phyloP scores from a whole-genome alignment of 2,113 vertebrate species.

The Manacus vitellinus region DNA sequence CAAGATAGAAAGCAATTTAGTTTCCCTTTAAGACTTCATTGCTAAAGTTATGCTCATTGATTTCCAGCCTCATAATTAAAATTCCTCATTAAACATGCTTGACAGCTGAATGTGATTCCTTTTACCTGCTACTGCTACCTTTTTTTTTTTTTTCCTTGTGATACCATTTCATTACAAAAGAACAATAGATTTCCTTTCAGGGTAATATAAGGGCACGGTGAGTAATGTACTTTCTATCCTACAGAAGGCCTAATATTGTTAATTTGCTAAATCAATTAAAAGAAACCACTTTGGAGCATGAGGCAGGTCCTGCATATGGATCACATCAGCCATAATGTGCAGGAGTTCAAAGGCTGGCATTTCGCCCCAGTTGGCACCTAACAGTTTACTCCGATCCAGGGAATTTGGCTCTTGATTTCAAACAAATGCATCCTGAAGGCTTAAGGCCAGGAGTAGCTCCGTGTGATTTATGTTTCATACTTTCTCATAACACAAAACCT shows the following conservation, averaged over 20 bases:
- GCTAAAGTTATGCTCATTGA: conserved; percentile 63
- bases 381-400: conserved; percentile 69
- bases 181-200: conserved; percentile 77
- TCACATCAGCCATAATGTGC: conserved; percentile 66
- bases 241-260: conserved; percentile 75
- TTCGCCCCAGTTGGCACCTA: conserved; percentile 74
- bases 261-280: conserved; percentile 80
- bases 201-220: conserved; percentile 59
- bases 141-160: neutral
- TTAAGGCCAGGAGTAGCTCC: conserved; percentile 73
- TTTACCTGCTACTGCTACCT: conserved; percentile 72
- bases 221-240: conserved; percentile 70
- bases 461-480: conserved; percentile 76
- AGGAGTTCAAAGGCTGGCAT: conserved; percentile 75
- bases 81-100: conserved; percentile 70
- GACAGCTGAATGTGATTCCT: conserved; percentile 68
- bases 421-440: conserved; percentile 82
- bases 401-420: conserved; percentile 81
- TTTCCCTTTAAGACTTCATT: conserved; percentile 61
- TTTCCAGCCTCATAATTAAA: conserved; percentile 72
- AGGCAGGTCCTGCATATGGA: conserved; percentile 51
- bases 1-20: conserved; percentile 59
- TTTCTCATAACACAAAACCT: conserved; percentile 79
- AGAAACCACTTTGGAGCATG: conserved; percentile 73
- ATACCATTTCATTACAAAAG: conserved; percentile 70